Evolutionary conservation across 2,888 invertebrate species (phyloP).

Genomic region (Aspidapion aeneum): DNA sequence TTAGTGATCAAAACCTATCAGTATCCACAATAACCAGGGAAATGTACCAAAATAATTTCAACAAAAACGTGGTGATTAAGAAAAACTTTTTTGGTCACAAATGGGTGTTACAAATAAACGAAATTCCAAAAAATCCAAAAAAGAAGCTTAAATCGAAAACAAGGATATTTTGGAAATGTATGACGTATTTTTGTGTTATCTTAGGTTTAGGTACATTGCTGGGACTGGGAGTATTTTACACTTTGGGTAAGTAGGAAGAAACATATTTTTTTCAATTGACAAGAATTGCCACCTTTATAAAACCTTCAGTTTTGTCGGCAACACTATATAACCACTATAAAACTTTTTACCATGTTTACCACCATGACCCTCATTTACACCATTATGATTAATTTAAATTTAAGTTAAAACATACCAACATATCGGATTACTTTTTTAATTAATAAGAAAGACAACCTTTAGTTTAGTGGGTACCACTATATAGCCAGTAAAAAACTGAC

Average conservation of each 20-base stretch:
- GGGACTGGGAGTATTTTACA: slow-evolving; percentile 38
- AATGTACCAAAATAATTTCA: slow-evolving; percentile 33
- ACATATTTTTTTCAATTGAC: no score
- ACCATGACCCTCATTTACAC: no score
- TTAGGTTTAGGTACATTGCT: slow-evolving; percentile 38
- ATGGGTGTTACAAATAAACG: slow-evolving; percentile 46
- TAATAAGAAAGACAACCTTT: no score
- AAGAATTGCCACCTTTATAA: no score
- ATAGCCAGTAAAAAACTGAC: no score
- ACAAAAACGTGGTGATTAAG: slow-evolving; percentile 40
- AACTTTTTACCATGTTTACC: no score
- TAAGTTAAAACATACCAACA: no score
- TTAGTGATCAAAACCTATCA: slow-evolving; percentile 23
- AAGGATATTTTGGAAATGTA: slow-evolving; percentile 18
- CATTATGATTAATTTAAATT: no score
- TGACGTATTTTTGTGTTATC: slow-evolving; percentile 34
- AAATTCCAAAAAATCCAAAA: slow-evolving; percentile 28
- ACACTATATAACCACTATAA: no score
- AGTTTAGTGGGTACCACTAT: no score
- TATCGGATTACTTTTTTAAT: no score
- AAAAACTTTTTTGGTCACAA: slow-evolving; percentile 44
- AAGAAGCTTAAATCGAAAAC: slow-evolving; percentile 19
- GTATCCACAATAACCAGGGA: slow-evolving; percentile 40
- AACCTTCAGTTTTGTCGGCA: no score
- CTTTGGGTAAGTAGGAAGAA: slow-evolving; percentile 37